Evolutionary conservation across 2,113 vertebrate species (phyloP).

Genomic region (Columbina picui): DNA sequence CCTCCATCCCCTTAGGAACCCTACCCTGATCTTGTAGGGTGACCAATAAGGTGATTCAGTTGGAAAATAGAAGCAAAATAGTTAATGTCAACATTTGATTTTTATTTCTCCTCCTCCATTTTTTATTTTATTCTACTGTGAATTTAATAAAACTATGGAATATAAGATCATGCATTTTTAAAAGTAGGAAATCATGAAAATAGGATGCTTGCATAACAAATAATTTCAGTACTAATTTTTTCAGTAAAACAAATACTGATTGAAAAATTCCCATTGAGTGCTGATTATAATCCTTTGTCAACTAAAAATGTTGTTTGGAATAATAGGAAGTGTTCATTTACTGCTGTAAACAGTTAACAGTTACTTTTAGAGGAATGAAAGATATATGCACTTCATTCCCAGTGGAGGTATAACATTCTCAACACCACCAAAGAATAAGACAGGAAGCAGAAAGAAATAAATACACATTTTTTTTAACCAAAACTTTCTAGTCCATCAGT

Average conservation of each 20-base stretch:
- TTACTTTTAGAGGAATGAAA: neutral
- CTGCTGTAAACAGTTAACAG: neutral
- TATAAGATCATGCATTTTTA: neutral
- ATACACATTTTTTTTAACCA: neutral
- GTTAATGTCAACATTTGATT: neutral
- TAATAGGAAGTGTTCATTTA: neutral
- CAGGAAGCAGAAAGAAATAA: neutral
- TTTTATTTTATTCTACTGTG: neutral
- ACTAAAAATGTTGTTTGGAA: neutral
- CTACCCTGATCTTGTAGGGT: neutral
- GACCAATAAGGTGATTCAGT: fast-evolving
- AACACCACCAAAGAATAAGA: neutral
- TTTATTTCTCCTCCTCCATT: neutral
- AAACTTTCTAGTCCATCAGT: neutral
- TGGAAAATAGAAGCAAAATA: neutral
- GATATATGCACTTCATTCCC: fast-evolving
- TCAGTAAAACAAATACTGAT: neutral
- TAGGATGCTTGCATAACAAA: neutral
- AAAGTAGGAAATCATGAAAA: neutral
- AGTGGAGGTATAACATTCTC: neutral
- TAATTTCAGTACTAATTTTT: neutral
- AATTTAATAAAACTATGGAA: neutral
- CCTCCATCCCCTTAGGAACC: neutral
- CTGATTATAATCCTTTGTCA: neutral
- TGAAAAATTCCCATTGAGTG: neutral